Base-by-base conservation (phyloP, 2,113 vertebrate species). In the Ranitomeya variabilis region DNA sequence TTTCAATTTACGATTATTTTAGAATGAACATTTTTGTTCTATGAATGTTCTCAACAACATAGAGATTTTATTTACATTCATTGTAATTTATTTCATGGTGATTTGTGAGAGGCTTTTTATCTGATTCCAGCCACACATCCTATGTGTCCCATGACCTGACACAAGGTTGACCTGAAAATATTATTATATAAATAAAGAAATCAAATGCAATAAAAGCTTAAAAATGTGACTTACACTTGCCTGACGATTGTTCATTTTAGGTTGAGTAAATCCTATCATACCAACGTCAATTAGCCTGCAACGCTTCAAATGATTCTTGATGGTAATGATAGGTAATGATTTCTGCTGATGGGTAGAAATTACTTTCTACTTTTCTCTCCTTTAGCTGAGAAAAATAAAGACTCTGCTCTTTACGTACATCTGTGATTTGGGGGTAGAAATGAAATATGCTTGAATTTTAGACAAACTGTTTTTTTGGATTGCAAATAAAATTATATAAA, bases 321-420 rank as follows among this genome's bases (percentile, higher is more conserved):
- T 83, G 87, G 79, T 88, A 88, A 88, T 81, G 66, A 88, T 83
- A 88, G 67, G 87, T 88, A 88, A 88, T 88, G 79, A 88, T 88
- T 88, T 83, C 80, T 88, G 67, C 87, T 83, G 79, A 83, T 74
- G 69, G 87, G 31, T 59, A 88, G 52, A 81, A 82, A 76, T 14
- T 14, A 78, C 85, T 86, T 64, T 78, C 73, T 82, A 69, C 19
- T 69, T 80, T 74, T 26, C 77, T 64, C 76, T 80, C 86, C 86
- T 88, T 67, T 51, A 88, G 37, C 69, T 11, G n/a, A 62, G 79
- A 71, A 73, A 62, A 83, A 80, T 80, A 87, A 87, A 15, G 31
- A 45, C 71, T 86, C 71, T 86, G 60, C 60, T 79, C 60, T 52
- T 79, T 67, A 54, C 59, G 80, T 37, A 77, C 57, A 45, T 76